Conservation (phyloP, 2,797 vertebrate genomes). For the Borostomias antarcticus region DNA sequence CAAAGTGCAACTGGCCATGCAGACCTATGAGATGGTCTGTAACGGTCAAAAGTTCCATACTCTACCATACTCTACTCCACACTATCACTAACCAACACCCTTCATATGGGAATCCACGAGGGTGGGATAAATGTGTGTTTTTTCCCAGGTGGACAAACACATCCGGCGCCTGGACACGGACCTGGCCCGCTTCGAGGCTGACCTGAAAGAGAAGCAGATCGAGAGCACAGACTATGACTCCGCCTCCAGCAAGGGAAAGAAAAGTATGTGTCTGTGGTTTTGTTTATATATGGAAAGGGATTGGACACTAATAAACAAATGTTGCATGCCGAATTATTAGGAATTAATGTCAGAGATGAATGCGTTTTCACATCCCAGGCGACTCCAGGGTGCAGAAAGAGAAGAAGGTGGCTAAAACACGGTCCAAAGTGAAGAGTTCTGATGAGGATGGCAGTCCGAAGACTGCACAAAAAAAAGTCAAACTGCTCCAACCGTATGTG, state of each 20-base stretch:
- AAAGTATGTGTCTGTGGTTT: slow-evolving; percentile 76
- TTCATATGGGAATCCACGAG: neutral
- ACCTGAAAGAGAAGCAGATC: slow-evolving; percentile 96
- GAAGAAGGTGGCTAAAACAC: slow-evolving; percentile 90
- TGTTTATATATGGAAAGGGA: no score
- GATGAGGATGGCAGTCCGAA: slow-evolving; percentile 92
- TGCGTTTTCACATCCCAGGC: slow-evolving; percentile 53
- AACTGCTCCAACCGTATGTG: slow-evolving; percentile 75
- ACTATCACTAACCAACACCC: no score
- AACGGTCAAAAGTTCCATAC: neutral
- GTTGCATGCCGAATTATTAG: neutral
- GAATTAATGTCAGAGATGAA: neutral
- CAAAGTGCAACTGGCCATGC: slow-evolving; percentile 98
- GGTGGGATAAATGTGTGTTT: neutral
- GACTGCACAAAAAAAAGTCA: slow-evolving; percentile 91
- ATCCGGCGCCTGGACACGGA: slow-evolving; percentile 96
- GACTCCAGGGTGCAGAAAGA: slow-evolving; percentile 90
- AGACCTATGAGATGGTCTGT: slow-evolving; percentile 98
- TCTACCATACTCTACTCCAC: neutral
- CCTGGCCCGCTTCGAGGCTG: slow-evolving; percentile 94
- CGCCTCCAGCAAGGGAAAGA: slow-evolving; percentile 96
- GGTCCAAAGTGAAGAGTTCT: slow-evolving; percentile 94
- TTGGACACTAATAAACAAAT: neutral
- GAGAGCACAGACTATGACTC: slow-evolving; percentile 96
- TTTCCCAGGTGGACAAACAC: slow-evolving; percentile 92